Conservation (phyloP, 1,140 invertebrate species). For the Orussus abietinus region DNA sequence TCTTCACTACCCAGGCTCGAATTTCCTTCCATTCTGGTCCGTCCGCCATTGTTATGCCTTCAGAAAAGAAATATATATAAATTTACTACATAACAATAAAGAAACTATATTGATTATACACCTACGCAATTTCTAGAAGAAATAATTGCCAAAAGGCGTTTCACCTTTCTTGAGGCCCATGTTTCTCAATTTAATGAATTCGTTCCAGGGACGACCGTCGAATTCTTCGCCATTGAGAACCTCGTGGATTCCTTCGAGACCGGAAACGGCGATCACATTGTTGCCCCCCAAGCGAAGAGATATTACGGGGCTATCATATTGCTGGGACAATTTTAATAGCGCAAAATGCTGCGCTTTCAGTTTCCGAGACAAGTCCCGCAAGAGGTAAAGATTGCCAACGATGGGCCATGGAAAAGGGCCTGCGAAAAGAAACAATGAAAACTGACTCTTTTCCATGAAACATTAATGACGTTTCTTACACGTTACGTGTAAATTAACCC, state of each 20-base stretch:
- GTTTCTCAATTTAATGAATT: constrained; percentile 66
- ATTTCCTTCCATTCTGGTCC: constrained; percentile 73
- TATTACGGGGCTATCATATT: constrained; percentile 62
- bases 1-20: constrained; percentile 66
- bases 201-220: constrained; percentile 69
- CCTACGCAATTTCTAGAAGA: constrained; percentile 1
- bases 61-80: constrained; percentile 13
- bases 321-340: constrained; percentile 56
- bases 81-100: neutral
- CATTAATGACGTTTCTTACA: no score
- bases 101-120: constrained; percentile 9
- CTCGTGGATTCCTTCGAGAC: constrained; percentile 56
- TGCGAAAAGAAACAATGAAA: constrained; percentile 44
- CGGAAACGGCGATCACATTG: constrained; percentile 60
- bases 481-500: no score
- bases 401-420: constrained; percentile 68
- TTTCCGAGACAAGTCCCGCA: constrained; percentile 55
- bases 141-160: constrained; percentile 18
- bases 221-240: constrained; percentile 64
- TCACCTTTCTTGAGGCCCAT: constrained; percentile 64
- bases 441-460: no score
- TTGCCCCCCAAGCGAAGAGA: constrained; percentile 65
- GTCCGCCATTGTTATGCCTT: constrained; percentile 73
- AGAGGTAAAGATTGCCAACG: constrained; percentile 59
- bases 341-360: constrained; percentile 63